A percentile compares a stretch with the other conserved stretches of the same genome.
phyloP scores from a whole-genome alignment of 92 coral and sea anemone species.

The Porites lobata region DNA sequence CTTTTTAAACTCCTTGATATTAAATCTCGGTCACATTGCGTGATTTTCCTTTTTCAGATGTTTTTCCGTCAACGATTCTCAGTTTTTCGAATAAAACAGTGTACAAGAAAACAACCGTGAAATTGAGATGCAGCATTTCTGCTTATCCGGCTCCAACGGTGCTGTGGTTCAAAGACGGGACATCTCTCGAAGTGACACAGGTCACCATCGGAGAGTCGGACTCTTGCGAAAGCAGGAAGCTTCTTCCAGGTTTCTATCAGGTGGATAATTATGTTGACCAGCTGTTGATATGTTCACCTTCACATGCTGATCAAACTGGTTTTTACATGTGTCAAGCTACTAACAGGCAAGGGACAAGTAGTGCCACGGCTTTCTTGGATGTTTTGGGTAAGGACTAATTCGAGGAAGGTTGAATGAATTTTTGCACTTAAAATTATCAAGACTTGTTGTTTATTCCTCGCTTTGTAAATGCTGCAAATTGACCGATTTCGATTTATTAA shows the following conservation, averaged over 20 bases:
- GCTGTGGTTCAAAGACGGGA: conserved; percentile 3
- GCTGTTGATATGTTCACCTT: conserved; percentile 35
- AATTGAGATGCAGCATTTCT: conserved; percentile 1
- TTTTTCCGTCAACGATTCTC: conserved; percentile 28
- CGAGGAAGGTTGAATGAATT: too few species aligned
- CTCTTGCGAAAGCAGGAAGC: background rate
- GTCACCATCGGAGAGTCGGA: background rate
- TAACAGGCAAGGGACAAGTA: conserved; percentile 26
- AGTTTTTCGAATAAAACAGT: conserved; percentile 18
- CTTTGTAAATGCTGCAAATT: background rate
- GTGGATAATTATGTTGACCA: background rate
- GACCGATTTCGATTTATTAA: too few species aligned
- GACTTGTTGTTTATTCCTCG: too few species aligned
- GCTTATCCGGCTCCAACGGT: conserved; percentile 34
- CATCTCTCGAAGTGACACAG: background rate
- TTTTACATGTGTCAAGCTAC: conserved; percentile 32
- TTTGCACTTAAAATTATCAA: too few species aligned
- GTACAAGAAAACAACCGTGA: background rate
- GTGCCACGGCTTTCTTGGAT: conserved; percentile 43
- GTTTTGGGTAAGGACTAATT: conserved; percentile 27
- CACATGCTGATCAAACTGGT: conserved; percentile 13
- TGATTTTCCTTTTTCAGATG: conserved; percentile 1
- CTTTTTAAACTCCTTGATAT: too few species aligned
- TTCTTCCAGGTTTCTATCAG: background rate
- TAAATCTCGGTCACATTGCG: too few species aligned